Base-by-base conservation (phyloP, 2,797 vertebrate genomes). In the Xyrichtys novacula region DNA sequence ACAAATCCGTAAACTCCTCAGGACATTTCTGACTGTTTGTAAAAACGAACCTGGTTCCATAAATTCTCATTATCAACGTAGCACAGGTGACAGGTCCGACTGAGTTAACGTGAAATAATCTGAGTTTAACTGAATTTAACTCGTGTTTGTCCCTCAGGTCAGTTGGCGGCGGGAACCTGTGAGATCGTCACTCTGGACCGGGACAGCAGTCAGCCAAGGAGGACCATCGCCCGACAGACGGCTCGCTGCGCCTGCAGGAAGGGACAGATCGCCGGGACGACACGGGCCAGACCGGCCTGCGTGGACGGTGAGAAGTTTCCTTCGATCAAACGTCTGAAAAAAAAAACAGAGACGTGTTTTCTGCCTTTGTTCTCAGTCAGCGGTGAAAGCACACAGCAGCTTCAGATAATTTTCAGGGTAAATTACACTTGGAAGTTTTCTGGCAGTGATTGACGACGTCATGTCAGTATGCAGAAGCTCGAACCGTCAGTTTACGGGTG, bases 181-280 rank as follows among this genome's bases (percentile, higher is more conserved):
- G 97, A 98, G 88, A 96, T 98, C 59, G 96, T 99, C 78, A 97
- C 96, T 58, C 93, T 98, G 93, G 97, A 98, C 93, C 95, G 95
- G 81, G 97, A 98, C 91, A 97, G 96, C 93, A 98, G 96, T 85
- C 96, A 97, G 88, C 97, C 97, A 1, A 93, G 95, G 90, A 95
- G 95, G 90, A 98, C 96, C 55, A 96, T 98, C 43, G 97, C 97
- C 73, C 94, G 96, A 54, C 97, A 98, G 95, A 98, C 97, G 1
- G 97, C 96, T 26, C 96, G 97, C 92, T 98, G 97, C 14, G 97
- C 97, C 25, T 99, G 97, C 92, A 96, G 94, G 87, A 97, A 96
- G 91, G 97, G 97, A 70, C 97, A 97, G 92, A 98, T 97, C 60
- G 97, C 97, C 0, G 97, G 97, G 69, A 98, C 97, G 29, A 98